Conservation (phyloP, 2,797 vertebrate species). For the Sebastes baramenuke region DNA sequence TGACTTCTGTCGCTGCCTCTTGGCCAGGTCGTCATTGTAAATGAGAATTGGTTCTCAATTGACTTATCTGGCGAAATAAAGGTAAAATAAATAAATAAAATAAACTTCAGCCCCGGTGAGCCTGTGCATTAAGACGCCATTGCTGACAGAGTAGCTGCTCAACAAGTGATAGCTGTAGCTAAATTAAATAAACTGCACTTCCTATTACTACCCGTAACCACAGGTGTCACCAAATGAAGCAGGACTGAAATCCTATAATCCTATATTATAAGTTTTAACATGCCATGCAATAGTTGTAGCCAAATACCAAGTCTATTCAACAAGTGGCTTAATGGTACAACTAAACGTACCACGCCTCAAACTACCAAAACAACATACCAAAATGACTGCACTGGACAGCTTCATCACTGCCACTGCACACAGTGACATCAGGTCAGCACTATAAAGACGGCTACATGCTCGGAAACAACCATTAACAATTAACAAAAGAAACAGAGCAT, state of each 20-base stretch:
- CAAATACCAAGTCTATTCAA: background rate
- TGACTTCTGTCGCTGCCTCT: no score
- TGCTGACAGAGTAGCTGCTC: background rate
- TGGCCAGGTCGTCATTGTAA: no score
- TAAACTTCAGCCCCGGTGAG: no score
- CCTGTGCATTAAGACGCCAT: no score
- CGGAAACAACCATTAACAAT: background rate
- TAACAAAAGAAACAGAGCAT: background rate
- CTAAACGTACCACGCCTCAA: background rate
- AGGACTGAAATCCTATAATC: no score
- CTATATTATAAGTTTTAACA: no score
- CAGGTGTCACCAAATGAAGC: background rate
- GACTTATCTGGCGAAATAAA: no score
- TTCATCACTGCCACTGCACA: background rate
- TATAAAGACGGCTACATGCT: background rate
- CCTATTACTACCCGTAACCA: background rate
- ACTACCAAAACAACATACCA: background rate
- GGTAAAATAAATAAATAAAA: no score
- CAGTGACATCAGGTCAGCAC: background rate
- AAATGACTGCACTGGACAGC: background rate
- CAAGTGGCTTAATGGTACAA: background rate
- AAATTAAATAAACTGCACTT: background rate
- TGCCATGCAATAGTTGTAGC: no score
- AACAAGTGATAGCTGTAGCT: background rate
- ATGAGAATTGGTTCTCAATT: no score